Evolutionary conservation across 2,888 invertebrate genomes (phyloP), one percentile per base, ranked within the genome.

Genomic region (Spodoptera littoralis): DNA sequence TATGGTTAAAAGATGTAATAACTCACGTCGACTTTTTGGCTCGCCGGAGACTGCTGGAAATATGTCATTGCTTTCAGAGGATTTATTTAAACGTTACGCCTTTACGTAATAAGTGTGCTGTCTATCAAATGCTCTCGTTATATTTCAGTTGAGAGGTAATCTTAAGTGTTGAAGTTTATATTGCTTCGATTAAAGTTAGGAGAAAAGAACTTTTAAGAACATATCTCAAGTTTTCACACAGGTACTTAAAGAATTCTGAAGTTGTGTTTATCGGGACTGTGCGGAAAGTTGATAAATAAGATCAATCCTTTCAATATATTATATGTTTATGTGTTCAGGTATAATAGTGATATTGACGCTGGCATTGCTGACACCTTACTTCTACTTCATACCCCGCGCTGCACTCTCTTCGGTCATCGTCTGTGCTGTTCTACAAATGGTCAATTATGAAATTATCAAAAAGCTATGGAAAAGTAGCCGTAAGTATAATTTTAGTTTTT

Each of bases 401-500:
- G 96, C 96, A 0, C 86, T 96, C 12, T 93, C 96, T 1, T 96
- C 97, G 0, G 97, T 98, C 52, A 97, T 98, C 77, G 96, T 97
- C 54, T 96, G 96, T 75, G 97, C 98, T 3, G 97, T 97, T 0
- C 90, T 97, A 53, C 96, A 96, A 77, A 97, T 97, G 97, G 95
- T 97, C 4, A 97, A 97, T 80, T 79, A 96, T 5, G 90, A 90
- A 24, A 95, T 96, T 53, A 78, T 96, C 24, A 93, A 92, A 76
- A 95, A 94, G 41, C 93, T 97, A 11, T 97, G 97, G 97, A 93
- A 88, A n/a, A 88, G 95, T 6, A 96, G 94, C 80, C 95, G 96
- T 96, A 83, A 95, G 95, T 86, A 74, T 18, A 44, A 55, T 57
- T 43, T 36, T 1, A 8, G 9, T 36, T 36, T 9, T 36, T 36